phyloP scores from a whole-genome alignment of 2,888 invertebrate genomes.

The Apeira syringaria region DNA sequence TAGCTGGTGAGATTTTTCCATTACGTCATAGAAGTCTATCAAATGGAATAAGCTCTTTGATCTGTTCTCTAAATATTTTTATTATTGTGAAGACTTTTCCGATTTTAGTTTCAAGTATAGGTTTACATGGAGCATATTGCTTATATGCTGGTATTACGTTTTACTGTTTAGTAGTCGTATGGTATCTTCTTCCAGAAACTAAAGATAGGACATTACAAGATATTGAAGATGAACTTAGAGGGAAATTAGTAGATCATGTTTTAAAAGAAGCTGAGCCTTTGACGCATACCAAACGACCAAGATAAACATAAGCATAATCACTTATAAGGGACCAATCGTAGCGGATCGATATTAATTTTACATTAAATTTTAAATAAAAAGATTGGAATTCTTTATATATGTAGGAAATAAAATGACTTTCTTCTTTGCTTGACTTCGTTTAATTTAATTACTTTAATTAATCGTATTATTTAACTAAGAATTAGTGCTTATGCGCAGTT shows the following conservation, averaged over 20 bases:
- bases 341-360: too few species aligned
- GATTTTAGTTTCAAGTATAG: slow-evolving; percentile 31
- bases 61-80: slow-evolving; percentile 39
- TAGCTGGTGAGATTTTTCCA: slow-evolving; percentile 88
- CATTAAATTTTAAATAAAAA: too few species aligned
- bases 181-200: slow-evolving; percentile 55
- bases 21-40: slow-evolving; percentile 84
- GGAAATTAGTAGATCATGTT: slow-evolving; percentile 28
- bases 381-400: too few species aligned
- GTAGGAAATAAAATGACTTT: too few species aligned
- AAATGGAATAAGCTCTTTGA: slow-evolving; percentile 51
- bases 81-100: slow-evolving; percentile 39
- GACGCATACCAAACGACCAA: too few species aligned
- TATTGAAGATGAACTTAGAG: slow-evolving; percentile 56
- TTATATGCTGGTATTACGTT: slow-evolving; percentile 46
- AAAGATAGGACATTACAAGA: slow-evolving; percentile 58
- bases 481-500: too few species aligned
- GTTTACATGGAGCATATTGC: slow-evolving; percentile 41
- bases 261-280: slow-evolving; percentile 19
- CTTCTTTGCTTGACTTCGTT: too few species aligned
- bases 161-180: slow-evolving; percentile 48
- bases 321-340: too few species aligned
- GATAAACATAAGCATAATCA: too few species aligned
- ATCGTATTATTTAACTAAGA: too few species aligned
- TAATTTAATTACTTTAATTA: too few species aligned